Conservation (phyloP, 35 echinoderm and acorn worm species). For the Heliocidaris tuberculata region DNA sequence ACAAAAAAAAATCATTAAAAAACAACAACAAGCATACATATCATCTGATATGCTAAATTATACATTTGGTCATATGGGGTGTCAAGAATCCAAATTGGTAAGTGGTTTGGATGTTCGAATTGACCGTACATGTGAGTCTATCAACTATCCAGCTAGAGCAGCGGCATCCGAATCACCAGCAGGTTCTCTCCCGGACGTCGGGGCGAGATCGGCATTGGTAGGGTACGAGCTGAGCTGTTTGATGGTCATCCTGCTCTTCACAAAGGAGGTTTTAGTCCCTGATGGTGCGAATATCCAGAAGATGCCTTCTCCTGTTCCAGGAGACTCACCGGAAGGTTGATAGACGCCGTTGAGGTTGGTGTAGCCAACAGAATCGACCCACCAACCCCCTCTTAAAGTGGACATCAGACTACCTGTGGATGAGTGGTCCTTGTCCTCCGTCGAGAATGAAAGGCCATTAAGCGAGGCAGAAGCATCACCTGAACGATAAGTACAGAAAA, state of each 20-base stretch:
- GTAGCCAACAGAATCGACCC: not conserved
- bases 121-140: too few relatives aligned
- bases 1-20: too few relatives aligned
- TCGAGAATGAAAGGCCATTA: not conserved
- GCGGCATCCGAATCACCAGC: not conserved
- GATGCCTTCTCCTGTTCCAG: not conserved
- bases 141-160: not conserved
- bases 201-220: not conserved
- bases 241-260: not conserved
- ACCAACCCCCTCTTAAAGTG: constrained; percentile 14
- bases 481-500: too few relatives aligned
- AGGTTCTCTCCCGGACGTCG: not conserved
- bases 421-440: not conserved
- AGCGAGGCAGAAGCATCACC: not conserved
- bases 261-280: not conserved
- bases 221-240: not conserved
- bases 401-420: too few relatives aligned
- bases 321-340: not conserved
- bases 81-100: too few relatives aligned
- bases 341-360: constrained; percentile 40
- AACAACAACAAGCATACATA: too few relatives aligned
- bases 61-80: too few relatives aligned
- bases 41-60: too few relatives aligned
- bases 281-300: not conserved
- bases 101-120: too few relatives aligned